phyloP scores from a whole-genome alignment of 2,113 vertebrate species.

The Oostethus manadensis region DNA sequence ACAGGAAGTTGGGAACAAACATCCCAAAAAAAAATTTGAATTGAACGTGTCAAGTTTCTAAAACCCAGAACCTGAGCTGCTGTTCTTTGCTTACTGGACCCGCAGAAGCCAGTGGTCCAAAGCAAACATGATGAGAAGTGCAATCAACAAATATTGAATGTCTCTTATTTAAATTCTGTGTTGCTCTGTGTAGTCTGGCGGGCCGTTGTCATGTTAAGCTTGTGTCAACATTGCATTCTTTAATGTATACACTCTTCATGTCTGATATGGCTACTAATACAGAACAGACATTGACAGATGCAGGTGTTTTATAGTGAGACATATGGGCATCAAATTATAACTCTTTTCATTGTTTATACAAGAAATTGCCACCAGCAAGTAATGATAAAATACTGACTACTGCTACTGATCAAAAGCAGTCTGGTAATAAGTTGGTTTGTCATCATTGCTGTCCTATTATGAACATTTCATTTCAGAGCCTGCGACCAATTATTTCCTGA shows the following conservation, averaged over 20 bases:
- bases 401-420: no score
- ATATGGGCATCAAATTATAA: no score
- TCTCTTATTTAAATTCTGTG: background rate
- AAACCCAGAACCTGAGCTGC: slow-evolving; percentile 57
- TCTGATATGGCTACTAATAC: background rate
- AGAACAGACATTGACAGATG: background rate
- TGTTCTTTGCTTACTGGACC: slow-evolving; percentile 44
- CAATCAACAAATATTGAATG: slow-evolving; percentile 27
- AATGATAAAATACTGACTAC: no score
- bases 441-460: no score
- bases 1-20: slow-evolving; percentile 45
- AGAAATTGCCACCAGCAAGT: no score
- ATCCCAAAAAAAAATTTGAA: slow-evolving; percentile 46
- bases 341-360: no score
- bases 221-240: background rate
- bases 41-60: slow-evolving; percentile 69
- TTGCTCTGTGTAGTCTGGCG: background rate
- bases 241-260: no score
- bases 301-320: no score
- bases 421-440: no score
- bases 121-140: slow-evolving; percentile 10
- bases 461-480: no score
- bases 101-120: slow-evolving; percentile 20
- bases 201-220: background rate
- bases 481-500: no score